phyloP scores from a whole-genome alignment of 2,888 invertebrate species.

The Mesorhabditis belari region DNA sequence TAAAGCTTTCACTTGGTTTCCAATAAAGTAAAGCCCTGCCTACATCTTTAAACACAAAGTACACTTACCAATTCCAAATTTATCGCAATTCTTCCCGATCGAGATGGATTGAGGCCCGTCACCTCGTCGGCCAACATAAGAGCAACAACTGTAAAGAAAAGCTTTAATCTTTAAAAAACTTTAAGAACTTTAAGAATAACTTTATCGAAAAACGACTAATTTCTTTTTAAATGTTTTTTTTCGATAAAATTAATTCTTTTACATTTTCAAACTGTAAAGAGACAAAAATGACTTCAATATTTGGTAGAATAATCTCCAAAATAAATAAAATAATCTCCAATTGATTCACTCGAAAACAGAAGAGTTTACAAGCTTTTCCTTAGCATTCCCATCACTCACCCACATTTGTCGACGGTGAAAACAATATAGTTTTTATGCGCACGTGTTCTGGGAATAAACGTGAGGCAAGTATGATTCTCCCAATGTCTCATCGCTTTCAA shows the following conservation, averaged over 20 bases:
- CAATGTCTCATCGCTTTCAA: constrained; percentile 97
- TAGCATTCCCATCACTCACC: too few relatives aligned
- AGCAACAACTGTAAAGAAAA: constrained; percentile 74
- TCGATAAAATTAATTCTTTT: too few relatives aligned
- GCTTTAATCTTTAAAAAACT: too few relatives aligned
- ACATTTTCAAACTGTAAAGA: not conserved
- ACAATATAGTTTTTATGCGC: constrained; percentile 89
- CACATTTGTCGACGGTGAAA: constrained; percentile 61
- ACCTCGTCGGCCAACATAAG: constrained; percentile 92
- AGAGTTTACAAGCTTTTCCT: too few relatives aligned
- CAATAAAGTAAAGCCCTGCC: too few relatives aligned
- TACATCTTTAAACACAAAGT: constrained; percentile 93
- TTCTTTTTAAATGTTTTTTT: constrained; percentile 3
- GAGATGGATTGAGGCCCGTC: constrained; percentile 91
- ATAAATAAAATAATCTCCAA: too few relatives aligned
- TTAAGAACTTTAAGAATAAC: not conserved
- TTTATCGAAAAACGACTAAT: not conserved
- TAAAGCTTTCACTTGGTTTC: too few relatives aligned
- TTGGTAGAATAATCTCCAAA: too few relatives aligned
- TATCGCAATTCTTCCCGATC: constrained; percentile 95
- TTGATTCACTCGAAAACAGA: constrained; percentile 2
- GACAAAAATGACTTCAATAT: too few relatives aligned
- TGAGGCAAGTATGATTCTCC: constrained; percentile 96
- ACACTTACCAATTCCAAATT: constrained; percentile 83
- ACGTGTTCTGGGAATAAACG: constrained; percentile 81